These are phyloP conservation scores for Ctenomys sociabilis DNA, from an alignment of 2,113 vertebrate species.

Conservation along the genomic window DNA sequence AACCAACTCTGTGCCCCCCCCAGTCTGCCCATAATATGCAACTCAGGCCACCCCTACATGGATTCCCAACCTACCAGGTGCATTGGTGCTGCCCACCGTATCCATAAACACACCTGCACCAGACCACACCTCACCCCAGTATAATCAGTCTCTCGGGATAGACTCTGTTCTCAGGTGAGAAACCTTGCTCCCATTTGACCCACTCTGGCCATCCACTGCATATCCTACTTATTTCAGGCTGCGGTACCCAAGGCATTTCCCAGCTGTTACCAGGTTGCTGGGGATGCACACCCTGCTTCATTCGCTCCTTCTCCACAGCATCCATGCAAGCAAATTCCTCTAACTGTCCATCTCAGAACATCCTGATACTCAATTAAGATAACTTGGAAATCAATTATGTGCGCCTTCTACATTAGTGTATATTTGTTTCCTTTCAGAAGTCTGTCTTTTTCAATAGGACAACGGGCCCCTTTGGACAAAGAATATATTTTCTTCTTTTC, in stretches of 20 bases:
- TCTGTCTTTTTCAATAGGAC: not conserved
- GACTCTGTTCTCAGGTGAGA: no score
- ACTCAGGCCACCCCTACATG: not conserved
- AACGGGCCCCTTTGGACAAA: not conserved
- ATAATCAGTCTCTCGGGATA: not conserved
- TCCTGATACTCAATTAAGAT: no score
- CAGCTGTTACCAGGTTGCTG: no score
- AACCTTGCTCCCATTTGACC: no score
- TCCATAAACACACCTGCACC: not conserved
- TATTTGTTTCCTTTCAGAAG: not conserved
- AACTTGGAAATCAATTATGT: conserved; percentile 11
- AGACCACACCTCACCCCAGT: not conserved
- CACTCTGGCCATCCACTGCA: no score
- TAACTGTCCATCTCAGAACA: no score
- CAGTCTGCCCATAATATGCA: not conserved
- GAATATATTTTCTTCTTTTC: not conserved
- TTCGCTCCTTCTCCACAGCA: no score
- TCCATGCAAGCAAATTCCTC: no score
- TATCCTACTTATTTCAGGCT: no score
- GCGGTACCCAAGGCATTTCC: no score
- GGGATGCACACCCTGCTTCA: no score
- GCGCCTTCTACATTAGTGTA: not conserved
- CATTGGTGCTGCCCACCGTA: not conserved
- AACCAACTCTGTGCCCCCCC: not conserved
- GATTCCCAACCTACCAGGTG: not conserved